Evolutionary conservation across 2,888 invertebrate genomes (phyloP).

Genomic region (Lumbricus terrestris): DNA sequence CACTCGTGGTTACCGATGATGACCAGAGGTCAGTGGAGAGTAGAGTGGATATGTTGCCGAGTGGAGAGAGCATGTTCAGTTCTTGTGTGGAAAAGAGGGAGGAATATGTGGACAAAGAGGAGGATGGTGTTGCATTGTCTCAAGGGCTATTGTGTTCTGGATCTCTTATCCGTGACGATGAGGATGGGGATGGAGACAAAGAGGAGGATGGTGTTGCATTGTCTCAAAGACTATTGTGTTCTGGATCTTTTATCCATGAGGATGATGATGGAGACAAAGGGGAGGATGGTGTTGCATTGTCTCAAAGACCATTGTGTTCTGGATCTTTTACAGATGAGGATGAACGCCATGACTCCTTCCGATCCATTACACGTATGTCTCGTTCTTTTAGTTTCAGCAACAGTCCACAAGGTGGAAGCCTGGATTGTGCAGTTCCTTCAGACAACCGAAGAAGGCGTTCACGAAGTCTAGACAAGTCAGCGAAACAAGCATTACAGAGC

Average conservation of each 20-base stretch:
- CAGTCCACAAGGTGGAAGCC: not conserved
- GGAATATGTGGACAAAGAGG: not conserved
- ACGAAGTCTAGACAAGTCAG: not conserved
- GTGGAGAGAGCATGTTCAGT: not conserved
- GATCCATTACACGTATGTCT: not conserved
- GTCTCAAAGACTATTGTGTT: too few relatives aligned
- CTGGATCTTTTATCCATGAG: too few relatives aligned
- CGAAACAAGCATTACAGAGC: not conserved
- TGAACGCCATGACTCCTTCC: not conserved
- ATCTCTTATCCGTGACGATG: too few relatives aligned
- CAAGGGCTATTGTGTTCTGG: too few relatives aligned
- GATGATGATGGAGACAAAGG: too few relatives aligned
- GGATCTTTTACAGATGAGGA: not conserved
- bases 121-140: too few relatives aligned
- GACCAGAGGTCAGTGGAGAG: not conserved
- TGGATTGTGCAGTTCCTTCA: not conserved
- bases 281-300: not conserved
- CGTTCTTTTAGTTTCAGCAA: not conserved
- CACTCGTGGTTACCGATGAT: not conserved
- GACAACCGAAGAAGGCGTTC: not conserved
- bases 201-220: too few relatives aligned
- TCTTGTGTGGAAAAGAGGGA: not conserved
- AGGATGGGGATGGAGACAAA: too few relatives aligned
- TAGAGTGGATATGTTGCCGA: not conserved
- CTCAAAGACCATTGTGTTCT: not conserved